Base-by-base conservation (phyloP, 2,888 invertebrate genomes). In the Drosophila aldrichi region DNA sequence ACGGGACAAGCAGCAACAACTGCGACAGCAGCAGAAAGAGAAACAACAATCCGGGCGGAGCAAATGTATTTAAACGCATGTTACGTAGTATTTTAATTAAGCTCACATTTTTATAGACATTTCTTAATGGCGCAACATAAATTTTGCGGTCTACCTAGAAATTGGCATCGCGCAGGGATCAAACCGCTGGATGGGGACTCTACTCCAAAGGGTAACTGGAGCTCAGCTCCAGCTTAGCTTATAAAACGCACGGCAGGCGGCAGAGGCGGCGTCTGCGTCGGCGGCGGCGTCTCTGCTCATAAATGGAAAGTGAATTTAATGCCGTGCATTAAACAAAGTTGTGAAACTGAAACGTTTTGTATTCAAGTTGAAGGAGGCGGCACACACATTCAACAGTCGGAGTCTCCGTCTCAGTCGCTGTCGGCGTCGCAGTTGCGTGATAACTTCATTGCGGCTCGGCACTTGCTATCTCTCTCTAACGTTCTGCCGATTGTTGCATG, bases 251-350 rank as follows among this genome's bases (percentile, higher is more conserved):
- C 82, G 84, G 68, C 82, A 55, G 82, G 82, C 77, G 77, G 70
- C 38, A 16, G 38, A 16, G 38, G 36, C 55, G 41, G 22, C 22
- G 14, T 38, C 38, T 43, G 22, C 25, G 25, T 25, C 25, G 16
- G 38, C 16, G 38, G 36, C 55, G 29, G 22, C 22, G 20, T 38
- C 25, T 43, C 32, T 54, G 59, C 52, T 62, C 76, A 76, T 79
- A 80, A 76, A 70, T 74, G 82, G 76, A 81, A 84, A 83, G 84
- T 87, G 84, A 89, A 81, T 89, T 89, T 87, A 72, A 87, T 89
- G 81, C 81, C 55, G 69, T 49, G 70, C 77, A 63, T 82, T 72
- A 75, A 87, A 84, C 89, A 87, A 89, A 81, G 84, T 87, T 83
- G 84, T 87, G 83, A 82, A 72, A 71, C 71, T 57, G 61, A 82